These are phyloP conservation scores for Gambelia wislizenii DNA, from an alignment of 2,797 vertebrate genomes.

Conservation along the genomic window DNA sequence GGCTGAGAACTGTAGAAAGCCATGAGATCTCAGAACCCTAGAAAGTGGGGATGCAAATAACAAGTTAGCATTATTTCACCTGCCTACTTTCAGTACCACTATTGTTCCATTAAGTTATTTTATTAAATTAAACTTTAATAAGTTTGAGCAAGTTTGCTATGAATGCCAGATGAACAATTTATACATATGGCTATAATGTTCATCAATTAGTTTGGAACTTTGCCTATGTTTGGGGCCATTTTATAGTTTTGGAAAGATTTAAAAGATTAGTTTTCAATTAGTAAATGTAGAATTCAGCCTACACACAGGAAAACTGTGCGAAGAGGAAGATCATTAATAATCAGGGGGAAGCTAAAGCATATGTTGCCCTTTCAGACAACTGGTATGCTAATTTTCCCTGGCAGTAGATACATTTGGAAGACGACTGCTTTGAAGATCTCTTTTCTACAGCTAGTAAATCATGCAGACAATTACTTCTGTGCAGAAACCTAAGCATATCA, in stretches of 20 bases:
- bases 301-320: neutral
- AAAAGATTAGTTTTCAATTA: conserved; percentile 59
- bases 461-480: neutral
- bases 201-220: conserved; percentile 62
- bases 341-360: conserved; percentile 7
- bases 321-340: conserved; percentile 31
- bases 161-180: conserved; percentile 69
- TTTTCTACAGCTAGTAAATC: neutral
- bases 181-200: conserved; percentile 69
- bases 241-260: conserved; percentile 58
- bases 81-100: neutral
- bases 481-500: neutral
- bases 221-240: conserved; percentile 62
- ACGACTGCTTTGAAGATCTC: conserved; percentile 11
- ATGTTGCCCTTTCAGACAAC: conserved; percentile 36
- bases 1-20: too few species aligned
- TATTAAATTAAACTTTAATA: too few species aligned
- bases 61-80: neutral
- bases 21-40: too few species aligned
- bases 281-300: conserved; percentile 48
- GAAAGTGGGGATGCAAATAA: neutral
- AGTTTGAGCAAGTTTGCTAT: conserved; percentile 57
- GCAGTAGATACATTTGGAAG: neutral
- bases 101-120: neutral
- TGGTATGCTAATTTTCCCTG: conserved; percentile 11